These are phyloP conservation scores for Diarsia rubi DNA, from an alignment of 2,888 invertebrate genomes.

Conservation along the genomic window DNA sequence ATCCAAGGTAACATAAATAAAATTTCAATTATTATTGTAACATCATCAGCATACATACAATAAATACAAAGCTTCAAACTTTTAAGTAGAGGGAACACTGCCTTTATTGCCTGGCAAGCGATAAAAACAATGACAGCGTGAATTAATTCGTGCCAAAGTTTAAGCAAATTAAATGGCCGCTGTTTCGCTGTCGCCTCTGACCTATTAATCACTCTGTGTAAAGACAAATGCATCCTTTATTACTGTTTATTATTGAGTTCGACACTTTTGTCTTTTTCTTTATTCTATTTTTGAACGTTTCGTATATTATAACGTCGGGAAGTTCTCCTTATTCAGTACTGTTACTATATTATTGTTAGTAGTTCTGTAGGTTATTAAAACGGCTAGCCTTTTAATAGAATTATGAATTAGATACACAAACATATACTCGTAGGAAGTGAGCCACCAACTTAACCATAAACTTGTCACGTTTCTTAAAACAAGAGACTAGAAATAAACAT, in stretches of 20 bases:
- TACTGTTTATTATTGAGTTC: conserved; percentile 29
- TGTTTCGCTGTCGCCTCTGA: conserved; percentile 46
- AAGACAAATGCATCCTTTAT: conserved; percentile 56
- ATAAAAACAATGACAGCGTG: conserved; percentile 60
- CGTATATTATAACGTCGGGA: too few relatives aligned
- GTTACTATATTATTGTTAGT: too few relatives aligned
- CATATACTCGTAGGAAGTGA: too few relatives aligned
- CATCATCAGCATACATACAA: conserved; percentile 5
- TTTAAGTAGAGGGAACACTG: conserved; percentile 31
- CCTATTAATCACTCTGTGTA: conserved; percentile 58
- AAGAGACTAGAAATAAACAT: too few relatives aligned
- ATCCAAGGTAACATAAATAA: neutral
- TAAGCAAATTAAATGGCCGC: conserved; percentile 64
- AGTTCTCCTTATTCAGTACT: too few relatives aligned
- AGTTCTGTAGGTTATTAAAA: too few relatives aligned
- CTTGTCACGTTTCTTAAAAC: too few relatives aligned
- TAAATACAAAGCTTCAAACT: conserved; percentile 18
- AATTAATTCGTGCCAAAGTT: conserved; percentile 65
- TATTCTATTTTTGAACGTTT: too few relatives aligned
- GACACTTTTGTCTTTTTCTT: neutral
- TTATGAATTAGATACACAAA: too few relatives aligned
- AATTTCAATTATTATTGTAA: conserved; percentile 11
- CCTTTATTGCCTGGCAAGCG: conserved; percentile 46
- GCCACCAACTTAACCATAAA: too few relatives aligned
- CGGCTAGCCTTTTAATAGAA: too few relatives aligned